Base-by-base conservation (phyloP, 2,888 invertebrate species). In the Drosophila affinis region DNA sequence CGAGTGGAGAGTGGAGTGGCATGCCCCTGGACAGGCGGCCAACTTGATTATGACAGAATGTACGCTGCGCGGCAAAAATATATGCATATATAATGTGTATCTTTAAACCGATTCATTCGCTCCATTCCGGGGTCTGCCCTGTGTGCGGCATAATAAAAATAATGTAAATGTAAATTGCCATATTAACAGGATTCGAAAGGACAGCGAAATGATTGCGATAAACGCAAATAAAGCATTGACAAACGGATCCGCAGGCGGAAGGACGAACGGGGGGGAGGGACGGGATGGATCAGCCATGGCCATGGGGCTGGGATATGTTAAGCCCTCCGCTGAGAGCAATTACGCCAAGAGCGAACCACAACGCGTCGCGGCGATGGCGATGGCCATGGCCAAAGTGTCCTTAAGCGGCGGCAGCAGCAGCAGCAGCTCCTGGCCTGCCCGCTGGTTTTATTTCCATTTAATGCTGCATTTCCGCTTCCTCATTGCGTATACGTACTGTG, bases 141-240 rank as follows among this genome's bases (percentile, higher is more conserved):
- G 47, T 17, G 39, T 58, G 45, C 34, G 57, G 63, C 58, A 63
- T 59, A 77, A 76, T 83, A 81, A 84, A 86, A 84, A 77, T 84
- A 84, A 84, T 84, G 78, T 78, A 70, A 77, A 87, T 76, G 81
- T 85, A 81, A 87, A 87, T 87, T 87, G 87, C 77, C 84, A 76
- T 81, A 85, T 87, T 86, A 85, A 85, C 76, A 64, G 77, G 73
- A 48, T 39, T 39, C 55, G 53, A 68, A 72, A 68, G 74, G 68
- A 39, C 39, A 70, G 72, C 72, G 72, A 82, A 83, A 75, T 80
- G 73, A 78, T 73, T 71, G 81, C 71, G 83, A 82, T 83, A 82
- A 83, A 72, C 72, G 76, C 72, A 78, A 80, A 81, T 79, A 79
- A 69, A 75, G 79, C 78, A 83, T 75, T 79, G 79, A 73, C 75